Evolutionary conservation across 2,113 vertebrate genomes (phyloP).

Genomic region (Saccopteryx bilineata): DNA sequence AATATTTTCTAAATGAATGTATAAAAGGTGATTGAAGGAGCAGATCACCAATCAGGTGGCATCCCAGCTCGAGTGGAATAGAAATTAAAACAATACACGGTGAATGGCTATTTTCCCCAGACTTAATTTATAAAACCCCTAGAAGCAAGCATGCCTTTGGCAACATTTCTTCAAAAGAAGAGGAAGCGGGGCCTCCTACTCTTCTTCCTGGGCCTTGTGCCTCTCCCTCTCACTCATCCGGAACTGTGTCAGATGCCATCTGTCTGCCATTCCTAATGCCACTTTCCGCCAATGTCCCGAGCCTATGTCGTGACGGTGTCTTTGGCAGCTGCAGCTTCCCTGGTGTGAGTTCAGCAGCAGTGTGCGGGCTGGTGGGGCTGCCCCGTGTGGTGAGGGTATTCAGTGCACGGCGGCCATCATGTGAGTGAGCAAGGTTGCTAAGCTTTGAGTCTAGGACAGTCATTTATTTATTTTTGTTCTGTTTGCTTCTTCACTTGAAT

Average conservation of each 20-base stretch:
- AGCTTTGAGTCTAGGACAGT: not conserved
- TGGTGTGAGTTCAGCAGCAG: not conserved
- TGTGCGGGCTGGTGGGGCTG: accelerated
- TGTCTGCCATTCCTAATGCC: not conserved
- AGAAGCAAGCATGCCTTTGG: not conserved
- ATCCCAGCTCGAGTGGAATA: not conserved
- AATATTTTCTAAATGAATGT: not conserved
- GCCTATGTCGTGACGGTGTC: not conserved
- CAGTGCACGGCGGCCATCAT: accelerated
- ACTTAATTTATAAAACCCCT: not conserved
- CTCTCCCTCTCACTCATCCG: not conserved
- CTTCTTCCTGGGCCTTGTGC: not conserved
- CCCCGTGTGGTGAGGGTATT: accelerated
- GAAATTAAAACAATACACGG: not conserved
- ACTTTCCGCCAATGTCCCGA: accelerated
- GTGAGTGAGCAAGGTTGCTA: not conserved
- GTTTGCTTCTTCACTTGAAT: not conserved
- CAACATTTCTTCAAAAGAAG: not conserved
- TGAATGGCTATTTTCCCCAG: not conserved
- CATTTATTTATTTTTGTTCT: not conserved
- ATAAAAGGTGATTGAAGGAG: not conserved
- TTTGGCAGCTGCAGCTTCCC: accelerated
- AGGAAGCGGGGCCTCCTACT: not conserved
- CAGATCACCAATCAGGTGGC: not conserved
- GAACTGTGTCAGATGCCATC: not conserved